Evolutionary conservation across 2,113 vertebrate species (phyloP).

Genomic region (Panthera tigris): DNA sequence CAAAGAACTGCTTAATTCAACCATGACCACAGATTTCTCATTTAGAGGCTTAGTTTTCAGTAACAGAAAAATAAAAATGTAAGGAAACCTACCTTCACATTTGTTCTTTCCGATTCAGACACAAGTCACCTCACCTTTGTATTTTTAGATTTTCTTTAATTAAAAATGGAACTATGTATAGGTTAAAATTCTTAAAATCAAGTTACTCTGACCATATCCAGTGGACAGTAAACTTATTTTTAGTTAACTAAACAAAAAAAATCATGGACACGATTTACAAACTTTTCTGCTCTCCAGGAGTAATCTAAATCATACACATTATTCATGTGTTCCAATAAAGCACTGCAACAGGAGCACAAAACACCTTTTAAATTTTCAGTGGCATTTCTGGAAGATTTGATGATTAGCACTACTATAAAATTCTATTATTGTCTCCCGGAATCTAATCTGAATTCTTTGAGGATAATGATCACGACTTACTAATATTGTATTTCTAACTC

Average conservation of each 20-base stretch:
- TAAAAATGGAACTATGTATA: background rate
- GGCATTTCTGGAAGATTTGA: background rate
- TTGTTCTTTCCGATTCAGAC: slow-evolving; percentile 3
- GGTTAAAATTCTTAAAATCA: slow-evolving; percentile 15
- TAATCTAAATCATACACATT: background rate
- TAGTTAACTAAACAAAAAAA: background rate
- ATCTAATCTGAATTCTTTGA: background rate
- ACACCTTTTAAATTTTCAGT: background rate
- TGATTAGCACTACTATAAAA: background rate
- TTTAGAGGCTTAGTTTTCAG: background rate
- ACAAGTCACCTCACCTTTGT: background rate
- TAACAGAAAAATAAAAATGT: background rate
- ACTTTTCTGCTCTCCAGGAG: background rate
- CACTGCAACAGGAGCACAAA: background rate
- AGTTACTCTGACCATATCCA: background rate
- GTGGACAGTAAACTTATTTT: background rate
- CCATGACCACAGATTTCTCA: background rate
- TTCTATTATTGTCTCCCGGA: background rate
- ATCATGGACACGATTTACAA: background rate
- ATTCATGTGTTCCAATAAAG: background rate
- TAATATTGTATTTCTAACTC: background rate
- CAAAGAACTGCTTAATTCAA: background rate
- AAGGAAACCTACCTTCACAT: slow-evolving; percentile 35
- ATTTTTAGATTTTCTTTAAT: background rate
- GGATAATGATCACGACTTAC: background rate